Base-by-base conservation (phyloP, 2,113 vertebrate genomes). In the Silurus meridionalis region DNA sequence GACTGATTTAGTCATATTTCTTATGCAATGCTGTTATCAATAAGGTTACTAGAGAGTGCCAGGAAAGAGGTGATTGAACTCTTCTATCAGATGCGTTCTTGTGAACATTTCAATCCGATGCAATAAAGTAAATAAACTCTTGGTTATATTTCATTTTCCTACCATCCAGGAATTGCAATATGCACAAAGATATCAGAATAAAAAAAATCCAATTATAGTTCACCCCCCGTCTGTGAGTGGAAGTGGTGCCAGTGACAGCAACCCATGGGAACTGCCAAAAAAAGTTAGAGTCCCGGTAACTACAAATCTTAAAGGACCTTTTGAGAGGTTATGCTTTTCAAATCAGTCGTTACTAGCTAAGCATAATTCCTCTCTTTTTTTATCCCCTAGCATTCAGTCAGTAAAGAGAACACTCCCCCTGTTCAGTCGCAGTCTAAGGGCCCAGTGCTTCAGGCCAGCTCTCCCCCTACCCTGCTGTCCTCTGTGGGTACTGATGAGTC, bases 101-200 rank as follows among this genome's bases (percentile, higher is more conserved):
- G 66, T 25, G 28, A 46, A 67, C 21, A 28, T 80, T 72, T 52
- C 9, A 48, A 28, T 71, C 52, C 5, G 7, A 1, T 58, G 77
- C 77, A 58, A 66, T 85, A 11, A 58, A 78, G 60, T 66, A 85
- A 66, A 85, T 25, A 66, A 46, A 55, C 17, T 63, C 50, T 79
- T 60, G 53, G 25, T 19, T 61, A 46, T 61, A 3, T 61, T 81
- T 66, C 17, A 71, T 79, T 52, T 80, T 82, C 13, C 86, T 46
- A 83, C 6, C 64, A 7, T 8, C 5, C 87, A 96, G 96, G 95
- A 96, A 78, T 86, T 95, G 64, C 92, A 94, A 86, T 93, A 87
- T 79, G 89, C 91, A 13, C 88, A 93, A 83, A 93, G 84, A 88
- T 88, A 92, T 5, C 75, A 69, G 75, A 61, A 67, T 64, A 93